These are phyloP conservation scores for Drosophila helvetica DNA, from an alignment of 2,888 invertebrate species.

Conservation along the genomic window DNA sequence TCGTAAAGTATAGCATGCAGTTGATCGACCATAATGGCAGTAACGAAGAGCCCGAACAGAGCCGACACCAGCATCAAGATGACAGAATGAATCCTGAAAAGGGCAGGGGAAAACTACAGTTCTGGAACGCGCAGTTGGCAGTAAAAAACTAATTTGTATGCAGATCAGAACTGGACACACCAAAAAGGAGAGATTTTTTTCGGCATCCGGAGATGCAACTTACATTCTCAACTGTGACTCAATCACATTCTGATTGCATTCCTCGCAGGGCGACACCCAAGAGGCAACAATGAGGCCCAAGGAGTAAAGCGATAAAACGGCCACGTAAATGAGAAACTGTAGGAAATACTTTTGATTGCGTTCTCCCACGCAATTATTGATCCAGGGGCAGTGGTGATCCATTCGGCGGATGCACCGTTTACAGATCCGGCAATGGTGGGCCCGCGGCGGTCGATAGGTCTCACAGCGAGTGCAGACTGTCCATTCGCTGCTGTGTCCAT, in stretches of 20 bases:
- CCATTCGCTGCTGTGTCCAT: conserved; percentile 88
- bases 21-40: conserved; percentile 94
- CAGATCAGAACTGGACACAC: background rate
- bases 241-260: conserved; percentile 87
- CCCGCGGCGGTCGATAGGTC: conserved; percentile 92
- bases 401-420: conserved; percentile 88
- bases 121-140: background rate
- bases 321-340: conserved; percentile 93
- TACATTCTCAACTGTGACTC: conserved; percentile 90
- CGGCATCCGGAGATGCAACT: conserved; percentile 78
- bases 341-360: conserved; percentile 96
- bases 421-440: conserved; percentile 95
- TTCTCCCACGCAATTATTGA: conserved; percentile 97
- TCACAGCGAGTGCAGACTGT: conserved; percentile 90
- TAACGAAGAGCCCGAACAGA: conserved; percentile 94
- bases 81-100: conserved; percentile 91
- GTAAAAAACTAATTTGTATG: conserved; percentile 10
- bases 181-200: background rate
- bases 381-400: conserved; percentile 92
- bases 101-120: background rate
- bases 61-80: conserved; percentile 91
- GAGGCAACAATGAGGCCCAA: conserved; percentile 89
- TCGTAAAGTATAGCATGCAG: conserved; percentile 92
- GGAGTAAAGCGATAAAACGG: conserved; percentile 87
- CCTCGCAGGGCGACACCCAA: conserved; percentile 89